These are phyloP conservation scores for Orthonychiurus folsomi DNA, from an alignment of 2,888 invertebrate species.

Conservation along the genomic window DNA sequence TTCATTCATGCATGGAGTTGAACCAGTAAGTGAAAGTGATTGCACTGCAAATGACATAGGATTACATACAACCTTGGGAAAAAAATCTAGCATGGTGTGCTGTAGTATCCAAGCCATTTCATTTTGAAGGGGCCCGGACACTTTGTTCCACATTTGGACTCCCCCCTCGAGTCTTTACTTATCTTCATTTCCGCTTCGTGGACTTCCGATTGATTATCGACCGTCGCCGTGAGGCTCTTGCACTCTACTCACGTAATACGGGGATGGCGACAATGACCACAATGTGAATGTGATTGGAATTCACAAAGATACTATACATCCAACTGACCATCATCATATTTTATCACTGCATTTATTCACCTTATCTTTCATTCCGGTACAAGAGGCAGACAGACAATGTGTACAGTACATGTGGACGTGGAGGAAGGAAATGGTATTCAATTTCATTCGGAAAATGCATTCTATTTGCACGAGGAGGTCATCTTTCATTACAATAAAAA, in stretches of 20 bases:
- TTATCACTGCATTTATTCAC: neutral
- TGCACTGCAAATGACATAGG: neutral
- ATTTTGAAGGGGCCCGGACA: neutral
- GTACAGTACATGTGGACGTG: too few species aligned
- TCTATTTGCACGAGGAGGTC: neutral
- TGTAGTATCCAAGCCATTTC: neutral
- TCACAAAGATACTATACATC: neutral
- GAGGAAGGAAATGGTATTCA: neutral
- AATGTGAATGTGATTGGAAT: neutral
- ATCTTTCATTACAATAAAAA: too few species aligned
- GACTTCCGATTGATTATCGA: conserved; percentile 37
- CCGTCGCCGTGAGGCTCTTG: conserved; percentile 13
- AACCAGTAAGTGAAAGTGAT: neutral
- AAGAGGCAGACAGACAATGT: too few species aligned
- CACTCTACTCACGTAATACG: conserved; percentile 6
- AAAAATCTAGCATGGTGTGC: neutral
- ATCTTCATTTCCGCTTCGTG: conserved; percentile 34
- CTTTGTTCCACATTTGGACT: conserved; percentile 1
- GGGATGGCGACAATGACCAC: neutral
- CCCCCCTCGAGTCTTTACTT: conserved; percentile 13
- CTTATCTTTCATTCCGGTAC: neutral
- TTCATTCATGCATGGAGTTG: neutral
- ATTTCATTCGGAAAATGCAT: neutral
- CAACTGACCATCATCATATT: neutral
- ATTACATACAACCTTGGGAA: neutral